Conservation (phyloP, 2,797 vertebrate species). For the Rhinophrynus dorsalis region DNA sequence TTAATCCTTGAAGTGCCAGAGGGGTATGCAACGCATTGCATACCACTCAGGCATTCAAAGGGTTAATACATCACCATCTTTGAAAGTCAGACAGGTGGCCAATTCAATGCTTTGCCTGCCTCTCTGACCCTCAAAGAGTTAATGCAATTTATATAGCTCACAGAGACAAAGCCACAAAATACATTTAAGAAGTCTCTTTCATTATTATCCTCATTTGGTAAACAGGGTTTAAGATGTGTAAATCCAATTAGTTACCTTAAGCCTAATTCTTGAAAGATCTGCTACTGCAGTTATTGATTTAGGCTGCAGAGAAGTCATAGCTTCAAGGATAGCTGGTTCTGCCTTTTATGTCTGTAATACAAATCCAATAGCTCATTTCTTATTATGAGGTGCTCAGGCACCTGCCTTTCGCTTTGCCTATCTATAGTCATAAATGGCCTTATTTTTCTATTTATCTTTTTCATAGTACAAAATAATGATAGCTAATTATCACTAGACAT, state of each 20-base stretch:
- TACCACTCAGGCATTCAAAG: too few species aligned
- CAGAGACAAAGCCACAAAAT: too few species aligned
- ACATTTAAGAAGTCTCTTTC: neutral
- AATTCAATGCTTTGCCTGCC: too few species aligned
- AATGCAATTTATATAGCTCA: too few species aligned
- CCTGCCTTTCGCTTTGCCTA: conserved; percentile 49
- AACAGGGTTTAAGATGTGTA: neutral
- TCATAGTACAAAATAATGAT: conserved; percentile 51
- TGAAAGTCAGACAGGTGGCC: too few species aligned
- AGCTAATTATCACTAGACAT: conserved; percentile 61
- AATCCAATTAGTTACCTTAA: conserved; percentile 26
- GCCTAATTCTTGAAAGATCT: conserved; percentile 19
- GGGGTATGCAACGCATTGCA: too few species aligned
- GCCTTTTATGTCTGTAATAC: conserved; percentile 38
- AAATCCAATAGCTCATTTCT: conserved; percentile 42
- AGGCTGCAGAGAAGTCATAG: neutral
- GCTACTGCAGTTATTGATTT: conserved; percentile 5
- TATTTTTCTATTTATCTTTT: conserved; percentile 45
- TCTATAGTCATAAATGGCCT: conserved; percentile 37
- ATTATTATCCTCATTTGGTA: neutral
- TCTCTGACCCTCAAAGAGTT: too few species aligned
- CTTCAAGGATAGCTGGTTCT: conserved; percentile 10
- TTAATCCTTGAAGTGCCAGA: too few species aligned
- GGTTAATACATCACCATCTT: too few species aligned
- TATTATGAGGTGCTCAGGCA: neutral